These are phyloP conservation scores for Leucoptera coffeella DNA, from an alignment of 2,888 invertebrate genomes.

Conservation along the genomic window DNA sequence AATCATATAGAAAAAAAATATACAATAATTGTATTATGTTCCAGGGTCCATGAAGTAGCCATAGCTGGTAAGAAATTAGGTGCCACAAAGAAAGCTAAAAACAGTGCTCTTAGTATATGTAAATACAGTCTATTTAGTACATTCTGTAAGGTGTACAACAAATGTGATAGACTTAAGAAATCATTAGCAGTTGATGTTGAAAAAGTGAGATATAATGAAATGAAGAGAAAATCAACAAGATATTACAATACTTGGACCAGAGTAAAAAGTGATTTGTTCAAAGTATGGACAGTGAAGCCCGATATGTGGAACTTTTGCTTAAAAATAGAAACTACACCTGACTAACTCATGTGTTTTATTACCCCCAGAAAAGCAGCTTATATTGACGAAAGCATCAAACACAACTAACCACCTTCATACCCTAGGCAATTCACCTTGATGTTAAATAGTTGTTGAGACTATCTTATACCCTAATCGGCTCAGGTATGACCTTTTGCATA, in stretches of 20 bases:
- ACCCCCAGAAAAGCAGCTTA: too few species aligned
- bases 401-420: too few species aligned
- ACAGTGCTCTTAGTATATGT: constrained; percentile 42
- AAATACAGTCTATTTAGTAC: constrained; percentile 46
- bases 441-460: too few species aligned
- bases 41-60: constrained; percentile 62
- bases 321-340: too few species aligned
- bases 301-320: constrained; percentile 38
- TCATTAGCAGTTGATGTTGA: constrained; percentile 10
- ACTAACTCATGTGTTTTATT: too few species aligned
- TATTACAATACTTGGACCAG: constrained; percentile 26
- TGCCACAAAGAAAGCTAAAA: constrained; percentile 59
- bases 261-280: constrained; percentile 40
- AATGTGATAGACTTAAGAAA: constrained; percentile 13
- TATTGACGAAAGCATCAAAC: too few species aligned
- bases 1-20: too few species aligned
- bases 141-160: constrained; percentile 31
- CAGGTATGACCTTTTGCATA: too few species aligned
- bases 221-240: constrained; percentile 23
- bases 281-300: constrained; percentile 53
- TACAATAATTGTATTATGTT: constrained; percentile 13
- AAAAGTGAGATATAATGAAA: constrained; percentile 22
- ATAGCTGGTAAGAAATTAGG: constrained; percentile 77
- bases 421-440: too few species aligned
- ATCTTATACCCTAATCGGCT: too few species aligned